Evolutionary conservation across 2,888 invertebrate species (phyloP).

Genomic region (Caenorhabditis angaria): DNA sequence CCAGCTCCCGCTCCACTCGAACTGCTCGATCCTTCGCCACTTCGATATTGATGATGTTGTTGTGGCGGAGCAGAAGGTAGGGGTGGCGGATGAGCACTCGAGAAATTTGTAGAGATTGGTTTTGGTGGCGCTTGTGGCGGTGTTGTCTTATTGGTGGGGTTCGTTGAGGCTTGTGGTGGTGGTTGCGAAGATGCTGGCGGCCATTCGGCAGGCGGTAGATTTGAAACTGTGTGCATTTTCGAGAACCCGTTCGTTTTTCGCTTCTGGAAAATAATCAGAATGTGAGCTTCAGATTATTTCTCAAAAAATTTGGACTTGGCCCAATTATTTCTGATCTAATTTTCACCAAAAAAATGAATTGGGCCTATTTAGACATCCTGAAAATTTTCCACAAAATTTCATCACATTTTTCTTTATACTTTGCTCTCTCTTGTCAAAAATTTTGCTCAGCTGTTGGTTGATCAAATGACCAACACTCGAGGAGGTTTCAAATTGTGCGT

Average conservation of each 20-base stretch:
- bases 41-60: constrained; percentile 6
- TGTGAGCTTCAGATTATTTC: not conserved
- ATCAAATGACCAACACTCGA: not conserved
- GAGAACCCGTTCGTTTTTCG: not conserved
- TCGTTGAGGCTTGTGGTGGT: not conserved
- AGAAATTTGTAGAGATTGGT: not conserved
- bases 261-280: no score
- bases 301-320: no score
- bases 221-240: constrained; percentile 6
- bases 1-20: not conserved
- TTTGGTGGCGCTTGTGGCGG: not conserved
- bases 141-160: not conserved
- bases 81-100: not conserved
- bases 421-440: no score
- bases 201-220: not conserved
- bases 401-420: no score
- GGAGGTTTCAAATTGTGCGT: not conserved
- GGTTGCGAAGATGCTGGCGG: not conserved
- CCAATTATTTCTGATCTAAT: no score
- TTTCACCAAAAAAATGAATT: no score
- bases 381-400: no score
- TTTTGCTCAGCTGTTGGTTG: not conserved
- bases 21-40: no score
- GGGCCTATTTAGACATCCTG: no score
- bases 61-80: constrained; percentile 1